phyloP scores from a whole-genome alignment of 2,113 vertebrate genomes.

The Setophaga coronata region DNA sequence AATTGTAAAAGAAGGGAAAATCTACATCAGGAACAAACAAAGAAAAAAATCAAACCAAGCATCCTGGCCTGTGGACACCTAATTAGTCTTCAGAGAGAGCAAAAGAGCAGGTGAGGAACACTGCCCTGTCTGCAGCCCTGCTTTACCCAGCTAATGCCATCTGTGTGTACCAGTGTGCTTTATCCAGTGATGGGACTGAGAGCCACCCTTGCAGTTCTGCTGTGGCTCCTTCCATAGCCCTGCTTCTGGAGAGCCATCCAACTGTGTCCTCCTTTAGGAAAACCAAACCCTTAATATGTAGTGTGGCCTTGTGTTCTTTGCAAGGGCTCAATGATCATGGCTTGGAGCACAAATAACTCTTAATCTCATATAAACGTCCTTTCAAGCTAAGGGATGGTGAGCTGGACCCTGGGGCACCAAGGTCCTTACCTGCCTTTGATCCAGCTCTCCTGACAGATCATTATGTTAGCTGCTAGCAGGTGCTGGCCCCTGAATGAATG shows the following conservation, averaged over 20 bases:
- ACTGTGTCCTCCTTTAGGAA: not conserved
- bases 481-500: not conserved
- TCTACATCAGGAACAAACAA: not conserved
- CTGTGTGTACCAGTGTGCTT: not conserved
- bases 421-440: not conserved
- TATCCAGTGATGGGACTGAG: not conserved
- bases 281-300: not conserved
- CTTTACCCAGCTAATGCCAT: not conserved
- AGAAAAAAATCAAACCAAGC: not conserved
- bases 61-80: not conserved
- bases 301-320: not conserved
- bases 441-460: not conserved
- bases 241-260: not conserved
- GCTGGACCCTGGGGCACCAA: not conserved
- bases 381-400: not conserved
- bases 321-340: not conserved
- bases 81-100: not conserved
- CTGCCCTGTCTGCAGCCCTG: not conserved
- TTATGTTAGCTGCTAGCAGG: not conserved
- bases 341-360: not conserved
- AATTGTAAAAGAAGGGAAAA: slow-evolving; percentile 6
- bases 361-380: not conserved
- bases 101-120: not conserved
- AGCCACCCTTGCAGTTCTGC: rapidly evolving
- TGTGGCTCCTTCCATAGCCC: rapidly evolving